These are phyloP conservation scores for Megaustenia siamemsis DNA, from an alignment of 2,888 invertebrate genomes.

Conservation along the genomic window DNA sequence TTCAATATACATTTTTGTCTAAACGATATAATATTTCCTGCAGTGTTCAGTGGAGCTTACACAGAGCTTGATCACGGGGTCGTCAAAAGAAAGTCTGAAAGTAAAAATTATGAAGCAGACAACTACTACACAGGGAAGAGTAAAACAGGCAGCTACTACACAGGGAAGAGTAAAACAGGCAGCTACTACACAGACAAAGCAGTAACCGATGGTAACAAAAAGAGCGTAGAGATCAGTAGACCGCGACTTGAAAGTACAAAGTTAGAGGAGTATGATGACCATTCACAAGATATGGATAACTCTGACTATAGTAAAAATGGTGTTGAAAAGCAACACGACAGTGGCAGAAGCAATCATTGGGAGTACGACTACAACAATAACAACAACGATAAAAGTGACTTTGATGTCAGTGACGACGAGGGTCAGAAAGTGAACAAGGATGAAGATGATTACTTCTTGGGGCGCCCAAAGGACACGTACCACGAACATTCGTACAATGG, in stretches of 20 bases:
- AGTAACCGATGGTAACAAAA: too few species aligned
- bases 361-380: background rate
- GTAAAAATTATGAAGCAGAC: background rate
- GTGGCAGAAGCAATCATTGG: background rate
- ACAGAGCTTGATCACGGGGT: background rate
- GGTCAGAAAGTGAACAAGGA: background rate
- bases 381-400: background rate
- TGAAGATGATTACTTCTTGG: background rate
- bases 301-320: background rate
- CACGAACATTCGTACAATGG: background rate
- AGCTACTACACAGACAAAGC: background rate
- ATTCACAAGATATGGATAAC: background rate
- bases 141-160: background rate
- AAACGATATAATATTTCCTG: too few species aligned
- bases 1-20: too few species aligned
- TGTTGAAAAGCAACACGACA: background rate
- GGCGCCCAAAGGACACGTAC: background rate
- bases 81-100: background rate
- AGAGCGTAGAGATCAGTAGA: too few species aligned
- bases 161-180: background rate
- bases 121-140: background rate
- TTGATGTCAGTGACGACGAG: background rate
- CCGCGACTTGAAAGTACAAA: background rate
- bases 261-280: background rate
- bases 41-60: constrained; percentile 7